A percentile compares a stretch with the other conserved stretches of the same genome.
Conservation (phyloP, 2,113 vertebrate genomes). For the Cephalopterus ornatus region DNA sequence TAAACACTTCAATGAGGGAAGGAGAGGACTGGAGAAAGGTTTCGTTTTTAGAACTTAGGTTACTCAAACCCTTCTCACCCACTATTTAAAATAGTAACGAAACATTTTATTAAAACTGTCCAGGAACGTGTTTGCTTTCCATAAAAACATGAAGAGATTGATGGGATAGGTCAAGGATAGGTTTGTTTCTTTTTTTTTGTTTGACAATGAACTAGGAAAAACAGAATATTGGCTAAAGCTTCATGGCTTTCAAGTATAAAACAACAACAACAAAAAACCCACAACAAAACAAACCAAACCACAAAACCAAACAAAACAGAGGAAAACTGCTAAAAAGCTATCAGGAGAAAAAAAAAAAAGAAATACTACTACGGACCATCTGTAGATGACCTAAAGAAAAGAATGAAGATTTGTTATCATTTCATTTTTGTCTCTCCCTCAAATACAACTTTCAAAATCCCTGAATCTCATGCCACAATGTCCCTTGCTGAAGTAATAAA, state of each 20-base stretch:
- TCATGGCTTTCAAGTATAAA: not conserved
- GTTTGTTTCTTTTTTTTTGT: not conserved
- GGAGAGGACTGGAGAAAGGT: not conserved
- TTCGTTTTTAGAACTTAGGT: not conserved
- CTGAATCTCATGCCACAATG: not conserved
- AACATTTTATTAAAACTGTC: not conserved
- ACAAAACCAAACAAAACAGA: not conserved
- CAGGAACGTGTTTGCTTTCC: not conserved
- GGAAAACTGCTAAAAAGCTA: not conserved
- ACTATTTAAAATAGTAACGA: not conserved
- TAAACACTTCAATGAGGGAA: not conserved
- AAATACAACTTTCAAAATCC: not conserved
- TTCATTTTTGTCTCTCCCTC: not conserved
- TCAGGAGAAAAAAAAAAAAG: fast-evolving
- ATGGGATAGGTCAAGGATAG: not conserved
- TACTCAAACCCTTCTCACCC: not conserved
- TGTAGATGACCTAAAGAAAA: not conserved
- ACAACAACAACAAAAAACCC: not conserved
- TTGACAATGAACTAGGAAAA: not conserved
- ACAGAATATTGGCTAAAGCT: not conserved
- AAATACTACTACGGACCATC: not conserved
- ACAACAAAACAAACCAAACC: not conserved
- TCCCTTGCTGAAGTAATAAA: not conserved
- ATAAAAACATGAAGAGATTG: not conserved
- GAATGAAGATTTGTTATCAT: not conserved